Evolutionary conservation across 2,888 invertebrate species (phyloP), one percentile per base, ranked within the genome.

Genomic region (Dryomyza anilis): DNA sequence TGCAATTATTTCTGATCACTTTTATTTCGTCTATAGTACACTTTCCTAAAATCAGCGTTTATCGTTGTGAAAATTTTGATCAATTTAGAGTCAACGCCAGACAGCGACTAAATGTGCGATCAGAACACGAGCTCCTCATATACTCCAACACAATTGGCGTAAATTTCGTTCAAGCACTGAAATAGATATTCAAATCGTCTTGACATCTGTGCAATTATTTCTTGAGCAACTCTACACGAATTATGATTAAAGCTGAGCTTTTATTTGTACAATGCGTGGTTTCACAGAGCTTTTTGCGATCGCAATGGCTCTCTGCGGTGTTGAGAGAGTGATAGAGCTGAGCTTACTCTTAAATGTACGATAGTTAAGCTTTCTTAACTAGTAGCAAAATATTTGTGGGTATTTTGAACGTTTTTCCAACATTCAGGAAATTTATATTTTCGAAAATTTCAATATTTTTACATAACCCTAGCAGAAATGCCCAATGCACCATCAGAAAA

Each of bases 141-240:
- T 58, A 46, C 16, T 27, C 8, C 3, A 19, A 27, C 10, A 29
- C 45, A 27, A 19, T 50, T 36, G 25, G 16, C 21, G 39, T 50
- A 16, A 61, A 29, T 19, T 30, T 61, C 33, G 19, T 52, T 61
- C 14, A 53, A 61, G 53, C n/a, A n/a, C n/a, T n/a, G n/a, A n/a
- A n/a, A n/a, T n/a, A n/a, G n/a, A n/a, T n/a, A n/a, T n/a, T n/a
- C n/a, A n/a, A n/a, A n/a, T n/a, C n/a, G n/a, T n/a, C n/a, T n/a
- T n/a, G n/a, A n/a, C n/a, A n/a, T n/a, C 4, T n/a, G n/a, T 21
- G 21, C 27, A 23, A 25, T 25, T 23, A 36, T 36, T 36, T 55
- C 36, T 36, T 55, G 23, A 55, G 55, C 36, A 33, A 36, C 36
- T 33, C 36, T 55, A 29, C 14, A 55, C 33, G 36, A 55, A 55